Percentiles rank a stretch among this genome's conserved stretches.
Conservation (phyloP, 2,797 vertebrate genomes). For the Paratrypauchen microcephalus region DNA sequence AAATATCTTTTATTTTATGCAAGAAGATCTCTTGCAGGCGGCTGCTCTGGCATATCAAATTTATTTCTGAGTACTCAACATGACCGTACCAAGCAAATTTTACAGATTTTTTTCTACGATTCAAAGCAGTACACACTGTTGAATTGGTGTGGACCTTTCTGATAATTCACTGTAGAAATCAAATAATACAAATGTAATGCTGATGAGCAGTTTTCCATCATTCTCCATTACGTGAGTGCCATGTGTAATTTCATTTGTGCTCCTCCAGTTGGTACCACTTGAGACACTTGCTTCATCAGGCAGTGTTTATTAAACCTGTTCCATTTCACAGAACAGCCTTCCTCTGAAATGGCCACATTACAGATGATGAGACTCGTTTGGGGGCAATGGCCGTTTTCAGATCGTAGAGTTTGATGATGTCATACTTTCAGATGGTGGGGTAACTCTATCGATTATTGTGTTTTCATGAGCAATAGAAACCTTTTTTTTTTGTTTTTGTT, state of each 20-base stretch:
- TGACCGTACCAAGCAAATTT: neutral
- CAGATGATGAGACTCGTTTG: neutral
- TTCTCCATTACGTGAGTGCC: neutral
- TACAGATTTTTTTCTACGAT: neutral
- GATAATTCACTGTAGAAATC: neutral
- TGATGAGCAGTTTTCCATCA: neutral
- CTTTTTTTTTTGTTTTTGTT: neutral
- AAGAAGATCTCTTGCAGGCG: neutral
- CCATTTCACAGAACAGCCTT: neutral
- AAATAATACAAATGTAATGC: neutral
- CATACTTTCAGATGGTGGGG: neutral
- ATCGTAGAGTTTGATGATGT: neutral
- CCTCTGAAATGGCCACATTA: neutral
- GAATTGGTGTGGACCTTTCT: neutral
- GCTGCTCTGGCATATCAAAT: neutral
- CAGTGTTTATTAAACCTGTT: slow-evolving; percentile 6
- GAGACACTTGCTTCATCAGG: slow-evolving; percentile 6
- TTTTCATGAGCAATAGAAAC: neutral
- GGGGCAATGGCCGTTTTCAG: neutral
- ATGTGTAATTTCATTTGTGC: slow-evolving; percentile 1
- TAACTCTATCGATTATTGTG: neutral
- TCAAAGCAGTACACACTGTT: neutral
- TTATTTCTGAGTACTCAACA: neutral
- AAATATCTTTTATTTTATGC: neutral
- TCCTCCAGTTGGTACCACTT: neutral